Base-by-base conservation (phyloP, 2,888 invertebrate species). In the Ectemnius cavifrons region DNA sequence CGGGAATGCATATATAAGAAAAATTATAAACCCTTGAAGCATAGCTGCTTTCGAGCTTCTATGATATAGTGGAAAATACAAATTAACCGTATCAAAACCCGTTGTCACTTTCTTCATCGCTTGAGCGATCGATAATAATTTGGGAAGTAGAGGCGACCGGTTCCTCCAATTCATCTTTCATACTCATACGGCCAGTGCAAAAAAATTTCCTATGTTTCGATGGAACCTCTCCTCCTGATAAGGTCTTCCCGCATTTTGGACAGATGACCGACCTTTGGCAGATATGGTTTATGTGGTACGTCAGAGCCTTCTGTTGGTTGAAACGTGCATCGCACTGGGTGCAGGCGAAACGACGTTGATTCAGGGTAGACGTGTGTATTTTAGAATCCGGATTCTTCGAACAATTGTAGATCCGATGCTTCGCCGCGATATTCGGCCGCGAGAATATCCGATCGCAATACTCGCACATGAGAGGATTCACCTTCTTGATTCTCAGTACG, bases 401-500 rank as follows among this genome's bases (percentile, higher is more conserved):
- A 16, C 81, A 82, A 4, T 18, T 67, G 5, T 11, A 3, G 6
- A n/a, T 16, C 0, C 20, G 0, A 8, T 82, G 81, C 2, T 3
- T 58, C 0, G 5, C 2, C 8, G 79, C 14, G 0, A 5, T 0
- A 0, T 0, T 6, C 0, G 4, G 0, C 0, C 4, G 3, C 0
- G 0, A 0, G 8, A 14, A 81, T 0, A 0, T 0, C 0, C 0
- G 14, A 0, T 0, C 0, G 20, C 73, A 73, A 6, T 1, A 18
- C 0, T 2, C 3, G 6, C 72, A 79, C 6, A 3, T 2, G 3
- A 2, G 2, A 0, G 0, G 0, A 2, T 1, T 0, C 0, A 0
- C 45, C 4, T 11, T 13, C 0, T 4, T 0, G 6, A 3, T 1
- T 13, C 28, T 5, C 61, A 2, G 5, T 2, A 6, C 1, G 3